Percentiles rank a stretch among this genome's conserved stretches.
phyloP scores from a whole-genome alignment of 1,140 invertebrate genomes.

The Asobara japonica region DNA sequence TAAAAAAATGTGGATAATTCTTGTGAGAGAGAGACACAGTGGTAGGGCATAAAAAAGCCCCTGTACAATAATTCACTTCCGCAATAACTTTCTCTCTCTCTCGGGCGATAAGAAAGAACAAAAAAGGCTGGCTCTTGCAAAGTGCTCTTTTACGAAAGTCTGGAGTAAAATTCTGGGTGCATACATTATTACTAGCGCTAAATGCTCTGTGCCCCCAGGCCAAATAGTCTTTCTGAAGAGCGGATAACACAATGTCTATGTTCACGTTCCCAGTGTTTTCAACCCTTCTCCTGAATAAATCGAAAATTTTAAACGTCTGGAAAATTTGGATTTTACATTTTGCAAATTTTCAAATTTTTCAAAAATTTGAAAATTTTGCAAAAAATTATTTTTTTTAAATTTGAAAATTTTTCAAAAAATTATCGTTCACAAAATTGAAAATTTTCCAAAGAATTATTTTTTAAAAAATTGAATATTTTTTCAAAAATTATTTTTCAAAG shows the following conservation, averaged over 20 bases:
- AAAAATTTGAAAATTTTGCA: no score
- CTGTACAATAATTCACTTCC: slow-evolving; percentile 44
- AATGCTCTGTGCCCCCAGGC: neutral
- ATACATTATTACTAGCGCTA: slow-evolving; percentile 10
- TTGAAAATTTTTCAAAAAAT: no score
- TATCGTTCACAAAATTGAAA: no score
- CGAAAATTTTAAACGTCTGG: neutral
- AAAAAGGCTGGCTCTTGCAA: slow-evolving; percentile 4
- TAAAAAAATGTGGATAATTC: neutral
- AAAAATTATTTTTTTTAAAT: no score
- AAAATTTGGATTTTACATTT: neutral
- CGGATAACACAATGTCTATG: slow-evolving; percentile 7
- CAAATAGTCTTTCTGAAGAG: neutral
- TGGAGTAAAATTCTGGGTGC: slow-evolving; percentile 4
- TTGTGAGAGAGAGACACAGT: slow-evolving; percentile 7
- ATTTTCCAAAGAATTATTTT: no score
- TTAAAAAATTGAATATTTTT: no score
- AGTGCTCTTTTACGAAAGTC: slow-evolving; percentile 16
- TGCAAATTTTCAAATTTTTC: no score
- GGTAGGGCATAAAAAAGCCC: slow-evolving; percentile 11
- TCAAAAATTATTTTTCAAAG: no score
- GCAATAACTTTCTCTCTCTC: slow-evolving; percentile 41
- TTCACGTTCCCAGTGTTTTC: neutral
- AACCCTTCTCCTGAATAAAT: neutral
- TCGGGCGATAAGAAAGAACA: slow-evolving; percentile 39